phyloP scores from a whole-genome alignment of 64 coral and sea anemone species.

The Montipora sp. region DNA sequence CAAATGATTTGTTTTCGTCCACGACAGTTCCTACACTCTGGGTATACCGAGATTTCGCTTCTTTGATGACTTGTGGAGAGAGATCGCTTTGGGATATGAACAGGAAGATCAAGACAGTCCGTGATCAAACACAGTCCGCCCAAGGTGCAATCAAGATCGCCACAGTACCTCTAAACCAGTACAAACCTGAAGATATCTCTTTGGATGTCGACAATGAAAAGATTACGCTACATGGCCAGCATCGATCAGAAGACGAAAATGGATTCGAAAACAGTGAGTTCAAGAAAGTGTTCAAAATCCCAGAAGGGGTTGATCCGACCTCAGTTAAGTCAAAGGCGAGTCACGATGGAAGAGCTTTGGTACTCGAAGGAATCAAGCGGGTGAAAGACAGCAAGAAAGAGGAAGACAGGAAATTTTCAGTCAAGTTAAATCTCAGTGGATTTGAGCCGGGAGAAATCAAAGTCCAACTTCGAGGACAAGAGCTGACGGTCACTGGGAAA shows the following conservation, averaged over 20 bases:
- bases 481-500: constrained; percentile 75
- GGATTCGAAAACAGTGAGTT: constrained; percentile 76
- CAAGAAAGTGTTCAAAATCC: constrained; percentile 65
- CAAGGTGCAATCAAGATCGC: constrained; percentile 21
- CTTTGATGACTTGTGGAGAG: neutral
- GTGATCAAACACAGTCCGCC: neutral
- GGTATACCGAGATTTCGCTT: neutral
- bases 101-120: neutral
- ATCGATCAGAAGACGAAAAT: constrained; percentile 58
- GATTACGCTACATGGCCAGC: constrained; percentile 64
- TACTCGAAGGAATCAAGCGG: constrained; percentile 49
- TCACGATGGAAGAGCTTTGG: constrained; percentile 56
- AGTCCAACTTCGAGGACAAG: constrained; percentile 72
- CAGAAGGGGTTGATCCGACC: constrained; percentile 74
- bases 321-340: constrained; percentile 59
- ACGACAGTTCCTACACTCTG: neutral
- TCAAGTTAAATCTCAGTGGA: constrained; percentile 78
- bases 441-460: constrained; percentile 80
- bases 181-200: constrained; percentile 51
- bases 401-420: constrained; percentile 77
- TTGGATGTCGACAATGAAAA: constrained; percentile 35
- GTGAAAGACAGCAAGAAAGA: constrained; percentile 27
- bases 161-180: constrained; percentile 8
- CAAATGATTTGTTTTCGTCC: neutral
- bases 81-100: neutral